Evolutionary conservation across 2,797 vertebrate species (phyloP), one percentile per base, ranked within the genome.

Genomic region (Tauraco hartlaubi): DNA sequence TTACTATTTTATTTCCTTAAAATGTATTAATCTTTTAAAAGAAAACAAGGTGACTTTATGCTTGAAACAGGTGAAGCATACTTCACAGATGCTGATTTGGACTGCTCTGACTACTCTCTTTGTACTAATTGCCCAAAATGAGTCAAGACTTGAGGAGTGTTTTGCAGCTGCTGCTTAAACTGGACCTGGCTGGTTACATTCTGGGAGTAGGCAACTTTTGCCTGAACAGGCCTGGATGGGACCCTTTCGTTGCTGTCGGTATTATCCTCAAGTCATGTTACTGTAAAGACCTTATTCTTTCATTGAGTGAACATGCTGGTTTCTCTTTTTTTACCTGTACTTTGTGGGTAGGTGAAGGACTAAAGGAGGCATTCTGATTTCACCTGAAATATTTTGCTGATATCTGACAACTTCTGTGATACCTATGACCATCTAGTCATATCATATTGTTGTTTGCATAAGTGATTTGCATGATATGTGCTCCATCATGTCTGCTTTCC

Each of bases 381-480:
- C 19, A 55, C 11, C 17, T 74, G 56, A 63, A 51, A 29, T 49
- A 15, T 37, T 77, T 80, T 81, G 31, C 44, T 66, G 29, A 5
- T 61, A 71, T 33, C 12, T n/a, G 52, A 15, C 12, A 37, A 14
- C 23, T 69, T 75, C 63, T 54, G 41, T 21, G 23, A 12, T 68
- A 22, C 9, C 46, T 51, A 22, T 78, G 46, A 12, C 37, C 9
- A 11, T 71, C 17, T 68, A 52, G 21, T 61, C 37, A 26, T 56
- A 37, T 41, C 9, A 1, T 23, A 0, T 6, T 75, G 48, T 71
- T 31, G 9, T 94, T 68, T 66, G 21, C 7, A 6, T 37, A 10
- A 78, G 19, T 22, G 29, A 37, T 54, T 16, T 64, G 7, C 20
- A 5, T 12, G 4, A 3, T 23, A 22, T 0, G 1, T 35, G 14